Conservation (phyloP, 2,113 vertebrate genomes). For the Struthio camelus region DNA sequence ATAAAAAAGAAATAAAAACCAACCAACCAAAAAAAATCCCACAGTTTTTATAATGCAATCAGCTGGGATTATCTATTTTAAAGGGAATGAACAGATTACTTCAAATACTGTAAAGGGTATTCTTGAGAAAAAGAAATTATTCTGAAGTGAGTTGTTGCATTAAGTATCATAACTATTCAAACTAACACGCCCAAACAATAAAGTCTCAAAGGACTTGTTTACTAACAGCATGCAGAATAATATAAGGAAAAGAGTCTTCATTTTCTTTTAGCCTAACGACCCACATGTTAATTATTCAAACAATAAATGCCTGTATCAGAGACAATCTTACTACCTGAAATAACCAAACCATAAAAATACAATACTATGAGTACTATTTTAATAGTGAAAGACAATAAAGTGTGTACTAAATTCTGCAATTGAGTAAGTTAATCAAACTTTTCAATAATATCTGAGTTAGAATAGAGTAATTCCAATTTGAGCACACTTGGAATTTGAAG, state of each 20-base stretch:
- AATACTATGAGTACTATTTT: neutral
- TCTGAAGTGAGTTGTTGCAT: neutral
- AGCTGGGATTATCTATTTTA: neutral
- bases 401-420: neutral
- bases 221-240: neutral
- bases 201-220: constrained; percentile 13
- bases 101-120: neutral
- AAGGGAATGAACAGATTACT: neutral
- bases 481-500: constrained; percentile 19
- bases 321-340: neutral
- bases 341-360: neutral
- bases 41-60: neutral
- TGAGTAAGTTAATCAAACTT: neutral
- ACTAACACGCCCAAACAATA: constrained; percentile 42
- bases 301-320: neutral
- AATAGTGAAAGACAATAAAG: neutral
- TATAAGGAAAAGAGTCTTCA: neutral
- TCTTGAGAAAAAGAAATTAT: neutral
- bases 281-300: constrained; percentile 26
- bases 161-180: constrained; percentile 25
- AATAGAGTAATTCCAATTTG: constrained; percentile 7
- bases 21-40: neutral
- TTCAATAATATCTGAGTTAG: neutral
- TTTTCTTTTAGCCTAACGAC: neutral
- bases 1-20: neutral